These are phyloP conservation scores for Uloborus plumipes DNA, from an alignment of 2,888 invertebrate species.

Conservation along the genomic window DNA sequence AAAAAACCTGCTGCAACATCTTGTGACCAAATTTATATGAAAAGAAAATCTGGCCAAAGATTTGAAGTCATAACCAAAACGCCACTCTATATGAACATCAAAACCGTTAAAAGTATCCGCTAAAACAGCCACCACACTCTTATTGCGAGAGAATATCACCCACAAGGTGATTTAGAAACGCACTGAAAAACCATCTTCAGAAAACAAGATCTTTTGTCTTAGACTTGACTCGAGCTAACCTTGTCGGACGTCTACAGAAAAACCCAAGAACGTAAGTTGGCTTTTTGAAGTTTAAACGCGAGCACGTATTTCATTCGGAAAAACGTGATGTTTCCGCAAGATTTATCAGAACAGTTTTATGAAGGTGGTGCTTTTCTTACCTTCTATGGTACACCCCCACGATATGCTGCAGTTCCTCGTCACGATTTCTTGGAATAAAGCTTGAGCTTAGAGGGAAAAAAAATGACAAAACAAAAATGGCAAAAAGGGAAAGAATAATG, in stretches of 20 bases:
- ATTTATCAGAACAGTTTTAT: constrained; percentile 57
- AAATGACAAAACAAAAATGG: constrained; percentile 37
- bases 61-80: too few species aligned
- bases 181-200: neutral
- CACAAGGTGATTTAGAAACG: too few species aligned
- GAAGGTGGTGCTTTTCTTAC: constrained; percentile 47
- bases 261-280: constrained; percentile 45
- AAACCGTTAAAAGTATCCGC: too few species aligned
- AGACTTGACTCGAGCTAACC: constrained; percentile 36
- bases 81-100: too few species aligned
- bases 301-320: constrained; percentile 60
- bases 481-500: constrained; percentile 43
- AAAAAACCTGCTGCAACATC: too few species aligned
- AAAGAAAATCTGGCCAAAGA: too few species aligned
- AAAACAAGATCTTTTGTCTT: constrained; percentile 37
- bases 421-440: constrained; percentile 32
- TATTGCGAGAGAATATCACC: too few species aligned
- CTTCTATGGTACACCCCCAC: constrained; percentile 18
- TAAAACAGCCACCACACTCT: too few species aligned
- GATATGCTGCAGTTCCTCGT: constrained; percentile 29
- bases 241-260: constrained; percentile 37
- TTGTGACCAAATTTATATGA: too few species aligned
- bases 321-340: constrained; percentile 60
- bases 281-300: constrained; percentile 61
- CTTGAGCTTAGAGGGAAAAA: constrained; percentile 44